phyloP scores from a whole-genome alignment of 2,888 invertebrate genomes.

The Dermolepida albohirtum region DNA sequence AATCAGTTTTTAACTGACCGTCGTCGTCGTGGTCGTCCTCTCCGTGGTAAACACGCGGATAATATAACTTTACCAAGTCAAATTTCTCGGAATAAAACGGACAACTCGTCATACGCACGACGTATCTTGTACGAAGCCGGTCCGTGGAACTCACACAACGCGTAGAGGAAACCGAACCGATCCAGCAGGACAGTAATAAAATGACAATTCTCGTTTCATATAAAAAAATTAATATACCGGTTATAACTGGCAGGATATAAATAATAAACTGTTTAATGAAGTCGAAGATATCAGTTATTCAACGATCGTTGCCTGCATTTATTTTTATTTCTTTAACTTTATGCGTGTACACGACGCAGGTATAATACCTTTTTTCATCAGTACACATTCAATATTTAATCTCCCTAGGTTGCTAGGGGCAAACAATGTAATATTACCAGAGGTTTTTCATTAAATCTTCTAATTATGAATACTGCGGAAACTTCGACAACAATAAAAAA shows the following conservation, averaged over 20 bases:
- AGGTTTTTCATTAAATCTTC: too few species aligned
- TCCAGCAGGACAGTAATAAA: constrained; percentile 22
- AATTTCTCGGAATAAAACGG: constrained; percentile 35
- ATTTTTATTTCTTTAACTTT: too few species aligned
- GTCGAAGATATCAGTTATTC: neutral
- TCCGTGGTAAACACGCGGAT: constrained; percentile 36
- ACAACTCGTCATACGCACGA: constrained; percentile 1
- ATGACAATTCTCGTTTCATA: constrained; percentile 32
- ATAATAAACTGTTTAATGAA: constrained; percentile 35
- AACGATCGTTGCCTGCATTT: too few species aligned
- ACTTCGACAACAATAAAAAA: too few species aligned
- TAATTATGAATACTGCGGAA: too few species aligned
- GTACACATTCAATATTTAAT: too few species aligned
- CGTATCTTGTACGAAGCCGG: neutral
- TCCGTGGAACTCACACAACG: neutral
- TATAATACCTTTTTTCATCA: too few species aligned
- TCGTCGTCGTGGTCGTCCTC: neutral
- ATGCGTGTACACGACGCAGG: too few species aligned
- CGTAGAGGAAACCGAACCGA: too few species aligned
- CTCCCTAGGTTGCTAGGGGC: too few species aligned
- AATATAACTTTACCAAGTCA: constrained; percentile 16
- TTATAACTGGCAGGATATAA: constrained; percentile 27
- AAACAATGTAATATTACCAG: too few species aligned
- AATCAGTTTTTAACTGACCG: constrained; percentile 58
- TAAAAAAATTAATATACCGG: constrained; percentile 34